Conservation (phyloP, 2,888 invertebrate genomes). For the Drosophila buzzatii region DNA sequence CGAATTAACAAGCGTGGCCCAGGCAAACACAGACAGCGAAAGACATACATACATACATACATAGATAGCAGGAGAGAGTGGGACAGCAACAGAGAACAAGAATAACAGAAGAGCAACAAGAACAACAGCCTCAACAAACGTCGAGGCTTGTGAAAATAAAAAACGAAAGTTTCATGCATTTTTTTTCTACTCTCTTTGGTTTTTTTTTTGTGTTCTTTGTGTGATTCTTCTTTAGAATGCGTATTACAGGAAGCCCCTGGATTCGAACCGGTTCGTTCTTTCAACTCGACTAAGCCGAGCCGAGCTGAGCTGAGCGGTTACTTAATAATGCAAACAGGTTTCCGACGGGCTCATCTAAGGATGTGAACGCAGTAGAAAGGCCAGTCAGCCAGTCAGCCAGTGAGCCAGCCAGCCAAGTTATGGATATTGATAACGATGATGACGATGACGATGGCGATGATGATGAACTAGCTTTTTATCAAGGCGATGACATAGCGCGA, state of each 20-base stretch:
- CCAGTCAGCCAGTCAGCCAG: conserved; percentile 23
- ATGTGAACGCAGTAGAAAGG: conserved; percentile 43
- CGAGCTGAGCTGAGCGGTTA: conserved; percentile 61
- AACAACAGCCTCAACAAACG: conserved; percentile 18
- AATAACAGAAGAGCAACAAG: conserved; percentile 16
- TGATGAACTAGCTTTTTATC: conserved; percentile 48
- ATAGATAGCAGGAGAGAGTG: too few relatives aligned
- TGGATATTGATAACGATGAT: conserved; percentile 59
- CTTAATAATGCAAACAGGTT: conserved; percentile 79
- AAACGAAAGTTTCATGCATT: conserved; percentile 73
- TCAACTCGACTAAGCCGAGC: conserved; percentile 34
- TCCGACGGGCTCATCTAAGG: conserved; percentile 46
- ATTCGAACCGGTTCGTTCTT: conserved; percentile 62
- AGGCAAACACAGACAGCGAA: conserved; percentile 41
- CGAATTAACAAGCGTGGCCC: conserved; percentile 76
- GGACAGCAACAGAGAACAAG: conserved; percentile 5
- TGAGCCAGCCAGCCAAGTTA: conserved; percentile 51
- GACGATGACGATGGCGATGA: conserved; percentile 3
- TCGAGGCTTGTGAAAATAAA: conserved; percentile 58
- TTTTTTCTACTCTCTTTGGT: conserved; percentile 9
- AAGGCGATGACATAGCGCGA: conserved; percentile 69
- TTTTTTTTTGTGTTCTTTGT: conserved; percentile 9
- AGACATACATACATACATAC: too few relatives aligned
- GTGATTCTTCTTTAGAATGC: conserved; percentile 62
- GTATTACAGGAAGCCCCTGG: conserved; percentile 68